phyloP scores from a whole-genome alignment of 2,888 invertebrate species.

The Lagria hirta region DNA sequence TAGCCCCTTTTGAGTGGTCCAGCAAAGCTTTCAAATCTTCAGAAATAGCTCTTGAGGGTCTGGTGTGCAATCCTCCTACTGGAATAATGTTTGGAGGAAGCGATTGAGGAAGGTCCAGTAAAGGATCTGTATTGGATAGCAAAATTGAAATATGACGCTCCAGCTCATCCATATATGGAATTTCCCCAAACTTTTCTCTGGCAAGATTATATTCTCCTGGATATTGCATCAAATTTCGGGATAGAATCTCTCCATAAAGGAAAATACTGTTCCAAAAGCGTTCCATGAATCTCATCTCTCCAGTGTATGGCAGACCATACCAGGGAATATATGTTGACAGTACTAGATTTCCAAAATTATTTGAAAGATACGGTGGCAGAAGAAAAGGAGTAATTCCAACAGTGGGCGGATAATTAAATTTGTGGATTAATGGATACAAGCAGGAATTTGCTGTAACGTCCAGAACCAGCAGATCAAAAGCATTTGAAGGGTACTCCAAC shows the following conservation, averaged over 20 bases:
- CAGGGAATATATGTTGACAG: conserved; percentile 38
- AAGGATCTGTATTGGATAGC: conserved; percentile 42
- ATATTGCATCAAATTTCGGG: conserved; percentile 17
- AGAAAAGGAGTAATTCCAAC: conserved; percentile 25
- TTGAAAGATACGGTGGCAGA: conserved; percentile 29
- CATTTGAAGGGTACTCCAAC: no score
- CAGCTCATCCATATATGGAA: no score
- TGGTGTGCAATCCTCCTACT: conserved; percentile 47
- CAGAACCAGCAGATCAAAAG: no score
- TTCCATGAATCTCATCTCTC: conserved; percentile 34
- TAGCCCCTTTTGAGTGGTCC: conserved; percentile 46
- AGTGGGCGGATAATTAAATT: conserved; percentile 35
- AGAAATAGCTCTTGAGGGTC: conserved; percentile 37
- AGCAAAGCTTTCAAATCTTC: conserved; percentile 44
- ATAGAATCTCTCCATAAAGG: conserved; percentile 15
- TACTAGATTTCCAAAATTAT: conserved; percentile 33
- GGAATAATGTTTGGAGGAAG: conserved; percentile 48
- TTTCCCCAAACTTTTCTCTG: conserved; percentile 32
- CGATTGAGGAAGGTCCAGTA: conserved; percentile 41
- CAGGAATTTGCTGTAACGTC: conserved; percentile 38
- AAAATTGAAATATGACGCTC: no score
- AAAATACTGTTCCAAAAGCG: conserved; percentile 33
- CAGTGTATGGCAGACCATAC: conserved; percentile 26
- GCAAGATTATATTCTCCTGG: conserved; percentile 30
- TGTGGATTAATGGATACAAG: conserved; percentile 39